A percentile compares a stretch with the other conserved stretches of the same genome.
These are phyloP conservation scores for Chrysomela aeneicollis DNA, from an alignment of 2,888 invertebrate genomes.

Conservation along the genomic window DNA sequence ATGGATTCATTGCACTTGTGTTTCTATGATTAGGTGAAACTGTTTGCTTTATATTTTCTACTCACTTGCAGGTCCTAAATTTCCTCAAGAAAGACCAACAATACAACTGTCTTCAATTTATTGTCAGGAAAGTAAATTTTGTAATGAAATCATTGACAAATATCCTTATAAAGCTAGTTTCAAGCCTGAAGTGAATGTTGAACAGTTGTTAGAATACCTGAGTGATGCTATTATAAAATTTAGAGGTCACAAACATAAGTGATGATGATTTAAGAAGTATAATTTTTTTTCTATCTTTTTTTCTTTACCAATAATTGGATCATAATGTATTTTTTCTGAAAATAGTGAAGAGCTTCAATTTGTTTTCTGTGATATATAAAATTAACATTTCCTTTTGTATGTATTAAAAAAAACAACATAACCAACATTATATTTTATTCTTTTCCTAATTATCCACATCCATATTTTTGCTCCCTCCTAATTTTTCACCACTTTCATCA, in stretches of 20 bases:
- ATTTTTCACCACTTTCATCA: not conserved
- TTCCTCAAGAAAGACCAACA: slow-evolving; percentile 67
- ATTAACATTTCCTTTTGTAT: no score
- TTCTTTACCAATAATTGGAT: no score
- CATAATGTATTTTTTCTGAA: no score
- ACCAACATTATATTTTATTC: not conserved
- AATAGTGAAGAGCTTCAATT: no score
- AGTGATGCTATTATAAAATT: slow-evolving; percentile 45
- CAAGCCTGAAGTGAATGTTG: slow-evolving; percentile 52
- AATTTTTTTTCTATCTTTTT: no score
- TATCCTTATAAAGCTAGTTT: slow-evolving; percentile 56
- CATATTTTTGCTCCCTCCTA: slow-evolving; percentile 14
- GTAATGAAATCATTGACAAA: slow-evolving; percentile 41
- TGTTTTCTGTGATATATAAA: no score
- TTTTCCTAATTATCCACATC: slow-evolving; percentile 23
- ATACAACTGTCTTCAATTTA: slow-evolving; percentile 67
- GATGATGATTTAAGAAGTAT: not conserved
- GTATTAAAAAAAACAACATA: not conserved
- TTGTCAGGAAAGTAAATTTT: slow-evolving; percentile 56
- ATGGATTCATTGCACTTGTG: no score
- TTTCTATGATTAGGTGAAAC: not conserved
- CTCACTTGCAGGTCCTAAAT: slow-evolving; percentile 54
- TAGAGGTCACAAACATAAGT: slow-evolving; percentile 41
- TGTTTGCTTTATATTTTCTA: slow-evolving; percentile 8
- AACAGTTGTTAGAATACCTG: slow-evolving; percentile 49